Base-by-base conservation (phyloP, 2,888 invertebrate species). In the Drosophila rubida region DNA sequence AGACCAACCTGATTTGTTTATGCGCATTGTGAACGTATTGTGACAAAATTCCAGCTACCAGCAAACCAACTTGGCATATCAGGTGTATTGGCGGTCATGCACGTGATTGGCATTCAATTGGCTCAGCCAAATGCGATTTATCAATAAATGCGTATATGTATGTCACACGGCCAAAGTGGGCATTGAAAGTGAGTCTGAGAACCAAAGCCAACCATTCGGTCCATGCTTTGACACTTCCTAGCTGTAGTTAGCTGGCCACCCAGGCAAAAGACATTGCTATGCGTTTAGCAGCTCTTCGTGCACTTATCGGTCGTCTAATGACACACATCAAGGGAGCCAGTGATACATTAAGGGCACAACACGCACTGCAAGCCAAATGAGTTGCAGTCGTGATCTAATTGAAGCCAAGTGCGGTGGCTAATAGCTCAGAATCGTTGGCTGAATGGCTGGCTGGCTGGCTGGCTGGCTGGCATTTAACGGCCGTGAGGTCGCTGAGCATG, bases 181-280 rank as follows among this genome's bases (percentile, higher is more conserved):
- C 65, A 69, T 73, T 74, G 88, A 82, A 82, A 82, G 88, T 82
- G 82, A 82, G 86, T 87, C 76, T 87, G 75, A 80, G 78, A 77
- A 67, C 59, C 48, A 19, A 53, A 27, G 22, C 54, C 35, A 30
- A 1, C 5, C 27, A 8, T 37, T 13, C 30, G 23, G 44, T 7
- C 22, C n/a, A 46, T 39, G 39, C 3, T 19, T 16, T n/a, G 13
- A 32, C 25, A 50, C 48, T 81, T 63, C 59, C 69, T 61, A 73
- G 39, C 44, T 22, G 1, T 5, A 16, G 16, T 39, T 30, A 16
- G 19, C 13, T 58, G 63, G 46, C 62, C 53, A 63, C 59, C 53
- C 58, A 68, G 37, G 35, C 19, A 49, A 45, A 35, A 35, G 50
- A 37, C 63, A 44, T 54, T 55, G 41, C 32, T 53, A 37, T 44